Percentiles rank a stretch among this genome's conserved stretches.
Evolutionary conservation across 2,888 invertebrate genomes (phyloP).

Genomic region (Cotesia congregata): DNA sequence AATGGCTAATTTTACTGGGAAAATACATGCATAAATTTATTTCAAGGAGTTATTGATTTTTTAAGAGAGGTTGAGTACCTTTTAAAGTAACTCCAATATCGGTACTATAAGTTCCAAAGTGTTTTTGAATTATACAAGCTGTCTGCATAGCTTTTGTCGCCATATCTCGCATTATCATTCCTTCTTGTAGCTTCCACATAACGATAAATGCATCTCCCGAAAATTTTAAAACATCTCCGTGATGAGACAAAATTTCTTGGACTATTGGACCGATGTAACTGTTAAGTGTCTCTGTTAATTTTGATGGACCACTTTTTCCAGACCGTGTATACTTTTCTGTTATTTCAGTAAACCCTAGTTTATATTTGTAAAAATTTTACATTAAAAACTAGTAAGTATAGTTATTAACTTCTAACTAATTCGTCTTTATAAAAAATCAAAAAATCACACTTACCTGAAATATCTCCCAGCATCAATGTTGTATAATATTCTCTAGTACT

Average conservation of each 20-base stretch:
- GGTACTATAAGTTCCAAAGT: slow-evolving; percentile 75
- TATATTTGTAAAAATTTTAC: too few species aligned
- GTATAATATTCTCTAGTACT: slow-evolving; percentile 73
- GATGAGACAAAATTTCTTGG: slow-evolving; percentile 77
- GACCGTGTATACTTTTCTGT: slow-evolving; percentile 78
- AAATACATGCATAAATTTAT: not conserved
- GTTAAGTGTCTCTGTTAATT: slow-evolving; percentile 79
- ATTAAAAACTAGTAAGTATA: too few species aligned
- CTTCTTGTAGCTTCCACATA: slow-evolving; percentile 76
- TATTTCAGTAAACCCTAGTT: slow-evolving; percentile 76
- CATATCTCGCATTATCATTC: slow-evolving; percentile 74
- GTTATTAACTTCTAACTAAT: too few species aligned
- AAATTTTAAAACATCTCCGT: slow-evolving; percentile 79
- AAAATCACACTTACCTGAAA: slow-evolving; percentile 72
- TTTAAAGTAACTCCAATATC: slow-evolving; percentile 76
- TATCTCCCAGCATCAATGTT: slow-evolving; percentile 76
- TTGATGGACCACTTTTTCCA: slow-evolving; percentile 79
- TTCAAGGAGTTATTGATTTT: not conserved
- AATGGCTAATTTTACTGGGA: slow-evolving; percentile 76
- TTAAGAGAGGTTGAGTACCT: slow-evolving; percentile 67
- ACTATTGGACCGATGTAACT: slow-evolving; percentile 81
- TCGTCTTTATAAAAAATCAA: not conserved
- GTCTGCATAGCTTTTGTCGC: slow-evolving; percentile 79
- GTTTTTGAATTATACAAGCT: slow-evolving; percentile 78
- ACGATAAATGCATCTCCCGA: slow-evolving; percentile 79